Base-by-base conservation (phyloP, 53 echinoderm and acorn worm genomes). In the Henricia sp. region DNA sequence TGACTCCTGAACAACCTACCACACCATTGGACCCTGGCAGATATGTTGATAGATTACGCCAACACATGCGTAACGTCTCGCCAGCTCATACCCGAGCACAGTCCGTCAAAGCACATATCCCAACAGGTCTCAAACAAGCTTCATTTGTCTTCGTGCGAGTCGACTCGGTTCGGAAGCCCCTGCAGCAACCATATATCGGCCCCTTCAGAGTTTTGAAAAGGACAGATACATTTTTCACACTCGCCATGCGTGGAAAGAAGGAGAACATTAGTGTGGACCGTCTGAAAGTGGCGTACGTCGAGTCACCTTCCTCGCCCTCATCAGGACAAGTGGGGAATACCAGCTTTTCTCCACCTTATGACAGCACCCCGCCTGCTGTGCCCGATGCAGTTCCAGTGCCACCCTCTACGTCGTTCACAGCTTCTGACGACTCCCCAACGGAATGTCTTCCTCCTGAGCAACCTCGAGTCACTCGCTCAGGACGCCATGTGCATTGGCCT, bases 201-300 rank as follows among this genome's bases (percentile, higher is more conserved):
- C 84, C 84, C 2, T 83, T 50, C 20, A 32, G 69, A 9, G 84
- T 83, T 6, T 35, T 83, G 28, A 52, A 48, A 6, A 67, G 85
- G 10, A 62, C 12, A 38, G 75, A 52, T 38, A 88, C 88, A 58
- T 78, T 53, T 36, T 88, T 70, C 43, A 85, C 72, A 19, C 37
- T 85, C 50, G 70, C 84, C 28, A 6, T 85, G 27, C 68, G 77
- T 57, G 63, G 77, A 24, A 74, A 41, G 32, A 38, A 27, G 29
- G 77, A 91, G 26, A 76, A 29, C 38, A 64, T 91, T 51, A 70
- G 62, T 56, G 54, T 91, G 34, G 91, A 91, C 37, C 44, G 84
- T 17, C 26, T 91, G 2, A 91, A 91, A 40, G 75, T 70, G 17
- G 91, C 91, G 16, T 51, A 72, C 42, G 69, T 37, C 16, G 57